A percentile compares a stretch with the other conserved stretches of the same genome.
Conservation (phyloP, 2,888 invertebrate species). For the Bembecia ichneumoniformis region DNA sequence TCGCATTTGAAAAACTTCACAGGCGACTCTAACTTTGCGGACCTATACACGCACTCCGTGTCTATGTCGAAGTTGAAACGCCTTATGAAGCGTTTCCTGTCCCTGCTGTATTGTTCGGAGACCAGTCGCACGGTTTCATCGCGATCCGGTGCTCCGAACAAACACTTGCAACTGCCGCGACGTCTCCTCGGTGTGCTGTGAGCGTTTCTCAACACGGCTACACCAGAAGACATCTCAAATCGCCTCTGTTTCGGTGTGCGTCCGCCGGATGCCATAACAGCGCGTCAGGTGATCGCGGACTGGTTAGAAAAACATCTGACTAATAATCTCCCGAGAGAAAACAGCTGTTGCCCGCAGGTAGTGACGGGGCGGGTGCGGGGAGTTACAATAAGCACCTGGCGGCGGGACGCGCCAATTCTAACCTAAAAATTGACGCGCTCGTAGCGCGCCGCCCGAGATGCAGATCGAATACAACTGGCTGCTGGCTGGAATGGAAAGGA, state of each 20-base stretch:
- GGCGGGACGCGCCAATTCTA: constrained; percentile 64
- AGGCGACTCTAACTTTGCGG: constrained; percentile 53
- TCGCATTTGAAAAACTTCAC: constrained; percentile 47
- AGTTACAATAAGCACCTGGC: constrained; percentile 55
- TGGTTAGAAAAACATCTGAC: constrained; percentile 70
- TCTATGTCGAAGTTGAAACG: constrained; percentile 75
- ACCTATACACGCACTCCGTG: constrained; percentile 51
- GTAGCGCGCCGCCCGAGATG: constrained; percentile 41
- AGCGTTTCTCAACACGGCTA: constrained; percentile 45
- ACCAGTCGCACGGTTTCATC: constrained; percentile 72
- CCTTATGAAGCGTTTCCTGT: constrained; percentile 70
- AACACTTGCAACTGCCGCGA: constrained; percentile 68
- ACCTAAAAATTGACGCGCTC: constrained; percentile 48
- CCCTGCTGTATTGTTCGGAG: constrained; percentile 72
- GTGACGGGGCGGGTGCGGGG: constrained; percentile 45
- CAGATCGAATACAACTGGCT: constrained; percentile 36
- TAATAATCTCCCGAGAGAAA: constrained; percentile 67
- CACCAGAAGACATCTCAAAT: constrained; percentile 47
- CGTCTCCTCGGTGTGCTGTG: constrained; percentile 52
- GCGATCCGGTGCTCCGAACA: constrained; percentile 74
- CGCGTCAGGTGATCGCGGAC: constrained; percentile 62
- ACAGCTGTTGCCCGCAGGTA: constrained; percentile 66
- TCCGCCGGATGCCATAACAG: constrained; percentile 58
- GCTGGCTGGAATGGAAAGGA: constrained; percentile 10
- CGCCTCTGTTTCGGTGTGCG: constrained; percentile 63